Base-by-base conservation (phyloP, 2,888 invertebrate species). In the Heteromyza rotundicornis region DNA sequence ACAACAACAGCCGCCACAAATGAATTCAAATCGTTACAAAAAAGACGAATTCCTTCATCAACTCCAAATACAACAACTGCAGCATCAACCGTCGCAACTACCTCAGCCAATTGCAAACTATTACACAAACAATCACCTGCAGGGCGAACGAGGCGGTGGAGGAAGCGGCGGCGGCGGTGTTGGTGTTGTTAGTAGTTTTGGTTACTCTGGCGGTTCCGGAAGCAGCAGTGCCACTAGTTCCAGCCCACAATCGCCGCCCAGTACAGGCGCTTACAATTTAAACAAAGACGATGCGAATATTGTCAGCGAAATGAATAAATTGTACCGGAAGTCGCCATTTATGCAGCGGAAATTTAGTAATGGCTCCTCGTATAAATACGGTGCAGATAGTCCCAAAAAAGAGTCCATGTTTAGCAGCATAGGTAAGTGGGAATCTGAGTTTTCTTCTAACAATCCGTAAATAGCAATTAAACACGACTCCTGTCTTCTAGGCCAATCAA, bases 321-420 rank as follows among this genome's bases (percentile, higher is more conserved):
- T 79, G 10, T 82, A 82, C 67, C 79, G 78, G 62, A 82, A 80
- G 53, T 82, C 83, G n/a, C 82, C 83, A 23, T 82, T 82, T 62
- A 74, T 78, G 73, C 82, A 81, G 63, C 78, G 79, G 19, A 82
- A 82, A 73, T 67, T 76, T 49, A 75, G 72, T 68, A 76, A 80
- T 58, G 74, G 77, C 20, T 2, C 7, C 47, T 12, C 8, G 2
- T 70, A 68, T 61, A 76, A 74, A 50, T 70, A 70, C 68, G 66
- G 60, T 64, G 70, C 76, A 50, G 81, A 80, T 67, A 80, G 79
- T 64, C 81, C 82, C 63, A 80, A 80, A 68, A 83, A 80, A 68
- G 83, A 83, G 62, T 81, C 80, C 19, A 76, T 82, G 66, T 77
- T 83, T 40, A 80, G 78, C 66, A 81, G 77, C 69, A 77, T 83